Evolutionary conservation across 2,888 invertebrate genomes (phyloP).

Genomic region (Pasiphila rectangulata): DNA sequence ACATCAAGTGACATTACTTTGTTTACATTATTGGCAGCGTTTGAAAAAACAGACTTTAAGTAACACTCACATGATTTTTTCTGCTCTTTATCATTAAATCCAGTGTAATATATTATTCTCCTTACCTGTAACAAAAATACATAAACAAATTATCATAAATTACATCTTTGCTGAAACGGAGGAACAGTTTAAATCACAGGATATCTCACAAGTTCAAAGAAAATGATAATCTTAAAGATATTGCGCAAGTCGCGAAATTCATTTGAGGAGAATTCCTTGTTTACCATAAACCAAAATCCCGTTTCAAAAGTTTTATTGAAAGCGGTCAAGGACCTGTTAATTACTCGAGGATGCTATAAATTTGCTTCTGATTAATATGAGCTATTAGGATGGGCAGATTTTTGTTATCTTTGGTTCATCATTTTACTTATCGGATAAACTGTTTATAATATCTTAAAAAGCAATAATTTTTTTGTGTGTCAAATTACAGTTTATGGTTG

Average conservation of each 20-base stretch:
- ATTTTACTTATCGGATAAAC: not conserved
- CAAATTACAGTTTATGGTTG: too few species aligned
- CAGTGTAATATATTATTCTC: too few species aligned
- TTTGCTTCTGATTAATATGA: conserved; percentile 8
- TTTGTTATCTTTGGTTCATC: not conserved
- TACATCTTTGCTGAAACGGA: too few species aligned
- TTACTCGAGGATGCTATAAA: conserved; percentile 10
- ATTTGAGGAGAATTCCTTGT: not conserved
- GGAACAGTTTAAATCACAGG: too few species aligned
- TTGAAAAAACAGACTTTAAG: too few species aligned
- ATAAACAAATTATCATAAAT: too few species aligned
- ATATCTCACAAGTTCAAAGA: not conserved
- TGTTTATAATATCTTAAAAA: not conserved
- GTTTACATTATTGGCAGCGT: too few species aligned
- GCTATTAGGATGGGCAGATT: not conserved
- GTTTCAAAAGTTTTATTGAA: conserved; percentile 1
- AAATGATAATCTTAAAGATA: not conserved
- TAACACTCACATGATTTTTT: too few species aligned
- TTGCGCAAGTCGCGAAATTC: not conserved
- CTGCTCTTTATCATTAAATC: too few species aligned
- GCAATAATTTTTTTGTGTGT: too few species aligned
- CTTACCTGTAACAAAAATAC: conserved; percentile 11
- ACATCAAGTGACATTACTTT: too few species aligned
- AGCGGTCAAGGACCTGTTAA: conserved; percentile 10
- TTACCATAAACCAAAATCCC: not conserved